A percentile compares a stretch with the other conserved stretches of the same genome.
phyloP scores from a whole-genome alignment of 2,797 vertebrate genomes.

The Diceros bicornis region DNA sequence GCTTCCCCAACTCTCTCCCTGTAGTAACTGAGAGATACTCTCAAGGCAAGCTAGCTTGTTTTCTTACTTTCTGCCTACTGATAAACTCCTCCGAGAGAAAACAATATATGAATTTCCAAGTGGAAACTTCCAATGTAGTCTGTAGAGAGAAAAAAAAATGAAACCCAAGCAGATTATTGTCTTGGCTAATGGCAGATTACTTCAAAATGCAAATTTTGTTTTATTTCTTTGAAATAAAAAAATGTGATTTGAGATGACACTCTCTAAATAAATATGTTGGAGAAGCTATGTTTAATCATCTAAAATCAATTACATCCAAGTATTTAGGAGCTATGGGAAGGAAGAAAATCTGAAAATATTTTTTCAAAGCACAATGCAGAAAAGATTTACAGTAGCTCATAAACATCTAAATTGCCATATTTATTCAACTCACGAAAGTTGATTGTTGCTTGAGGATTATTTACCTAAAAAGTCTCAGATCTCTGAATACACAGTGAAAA shows the following conservation, averaged over 20 bases:
- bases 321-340: constrained; percentile 82
- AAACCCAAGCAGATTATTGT: constrained; percentile 25
- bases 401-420: constrained; percentile 75
- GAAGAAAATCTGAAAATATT: constrained; percentile 81
- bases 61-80: constrained; percentile 30
- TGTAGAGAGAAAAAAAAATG: neutral
- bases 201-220: constrained; percentile 79
- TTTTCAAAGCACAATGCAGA: constrained; percentile 76
- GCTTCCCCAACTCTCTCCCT: neutral
- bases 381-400: constrained; percentile 73
- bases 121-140: constrained; percentile 55
- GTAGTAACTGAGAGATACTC: neutral
- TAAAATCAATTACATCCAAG: constrained; percentile 82
- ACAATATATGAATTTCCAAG: constrained; percentile 37
- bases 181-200: constrained; percentile 74
- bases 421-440: constrained; percentile 76
- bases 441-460: constrained; percentile 73
- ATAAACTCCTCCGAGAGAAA: constrained; percentile 47
- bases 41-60: neutral
- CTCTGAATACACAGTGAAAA: constrained; percentile 59
- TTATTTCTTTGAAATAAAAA: constrained; percentile 83
- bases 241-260: constrained; percentile 73
- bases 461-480: constrained; percentile 71
- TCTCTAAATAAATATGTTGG: constrained; percentile 75
- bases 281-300: constrained; percentile 74